Evolutionary conservation across 1,140 invertebrate genomes (phyloP), one percentile per base, ranked within the genome.

Genomic region (Pseudoatta argentina): DNA sequence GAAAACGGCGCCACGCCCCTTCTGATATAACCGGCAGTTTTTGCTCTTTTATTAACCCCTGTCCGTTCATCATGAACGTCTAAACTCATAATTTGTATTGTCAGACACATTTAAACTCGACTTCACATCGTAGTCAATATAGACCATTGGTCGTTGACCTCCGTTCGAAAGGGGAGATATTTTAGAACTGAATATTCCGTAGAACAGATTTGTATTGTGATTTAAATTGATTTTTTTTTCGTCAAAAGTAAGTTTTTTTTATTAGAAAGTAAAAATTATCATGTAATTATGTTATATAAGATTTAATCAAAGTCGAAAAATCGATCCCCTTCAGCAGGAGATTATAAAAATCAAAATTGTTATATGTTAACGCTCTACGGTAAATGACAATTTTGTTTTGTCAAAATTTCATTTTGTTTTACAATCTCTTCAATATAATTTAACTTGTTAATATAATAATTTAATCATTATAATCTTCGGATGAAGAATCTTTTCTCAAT

Each of bases 1-100:
- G 51, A 73, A 83, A 83, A 73, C 18, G 69, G 7, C n/a, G 39
- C 24, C 79, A 73, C 44, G 39, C 39, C 51, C 18, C 24, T 61
- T 34, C 64, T 55, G 69, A 51, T 34, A 63, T 16, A 63, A 51
- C 39, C n/a, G 39, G 16, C 39, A 7, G 14, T 81, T 81, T 57
- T 81, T 59, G 18, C 24, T 61, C 79, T 61, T 83, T 83, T 83
- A 63, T 83, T 83, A 75, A 83, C 79, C 69, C 24, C 2, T 18
- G 14, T 0, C 30, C 30, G 30, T 30, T 30, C 30, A 67, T 81
- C 30, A 30, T 16, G 21, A 39, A 27, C 21, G 34, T 82, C 39
- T 73, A 82, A 72, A 73, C 39, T 75, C 69, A 18, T 63, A 59
- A 64, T 79, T 79, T 30, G n/a, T 69, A 79, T 39, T 55, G 79